Evolutionary conservation across 2,888 invertebrate genomes (phyloP).

Genomic region (Oscheius sp.): DNA sequence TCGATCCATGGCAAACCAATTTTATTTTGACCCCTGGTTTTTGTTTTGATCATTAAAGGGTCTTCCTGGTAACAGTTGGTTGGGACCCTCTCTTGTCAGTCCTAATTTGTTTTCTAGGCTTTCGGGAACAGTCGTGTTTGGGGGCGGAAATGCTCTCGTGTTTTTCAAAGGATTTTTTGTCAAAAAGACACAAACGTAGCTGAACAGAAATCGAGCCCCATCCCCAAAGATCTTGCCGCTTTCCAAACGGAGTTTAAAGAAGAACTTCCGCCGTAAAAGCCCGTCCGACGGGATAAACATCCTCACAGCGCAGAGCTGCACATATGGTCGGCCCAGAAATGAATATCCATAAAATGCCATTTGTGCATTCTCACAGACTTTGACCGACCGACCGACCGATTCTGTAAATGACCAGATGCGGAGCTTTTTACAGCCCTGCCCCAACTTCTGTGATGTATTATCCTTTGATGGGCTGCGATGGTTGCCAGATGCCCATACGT

Average conservation of each 20-base stretch:
- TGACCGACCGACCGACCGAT: conserved; percentile 1
- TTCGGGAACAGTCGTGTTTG: conserved; percentile 29
- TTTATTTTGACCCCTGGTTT: conserved; percentile 4
- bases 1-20: neutral
- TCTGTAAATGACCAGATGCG: conserved; percentile 35
- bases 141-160: conserved; percentile 6
- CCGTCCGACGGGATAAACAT: conserved; percentile 30
- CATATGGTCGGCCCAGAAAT: conserved; percentile 28
- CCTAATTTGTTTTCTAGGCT: conserved; percentile 24
- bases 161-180: conserved; percentile 1
- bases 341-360: conserved; percentile 28
- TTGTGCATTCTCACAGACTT: conserved; percentile 4
- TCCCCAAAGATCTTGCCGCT: neutral
- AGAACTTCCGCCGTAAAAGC: conserved; percentile 35
- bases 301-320: conserved; percentile 18
- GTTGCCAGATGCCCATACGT: conserved; percentile 21
- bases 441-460: conserved; percentile 27
- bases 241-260: conserved; percentile 29
- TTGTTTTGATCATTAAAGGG: conserved; percentile 35
- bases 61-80: conserved; percentile 4
- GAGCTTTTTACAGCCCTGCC: conserved; percentile 11
- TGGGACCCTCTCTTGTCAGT: conserved; percentile 9
- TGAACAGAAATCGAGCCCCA: neutral
- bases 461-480: neutral
- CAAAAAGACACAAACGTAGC: neutral